phyloP scores from a whole-genome alignment of 2,888 invertebrate species.

The Deilephila porcellus region DNA sequence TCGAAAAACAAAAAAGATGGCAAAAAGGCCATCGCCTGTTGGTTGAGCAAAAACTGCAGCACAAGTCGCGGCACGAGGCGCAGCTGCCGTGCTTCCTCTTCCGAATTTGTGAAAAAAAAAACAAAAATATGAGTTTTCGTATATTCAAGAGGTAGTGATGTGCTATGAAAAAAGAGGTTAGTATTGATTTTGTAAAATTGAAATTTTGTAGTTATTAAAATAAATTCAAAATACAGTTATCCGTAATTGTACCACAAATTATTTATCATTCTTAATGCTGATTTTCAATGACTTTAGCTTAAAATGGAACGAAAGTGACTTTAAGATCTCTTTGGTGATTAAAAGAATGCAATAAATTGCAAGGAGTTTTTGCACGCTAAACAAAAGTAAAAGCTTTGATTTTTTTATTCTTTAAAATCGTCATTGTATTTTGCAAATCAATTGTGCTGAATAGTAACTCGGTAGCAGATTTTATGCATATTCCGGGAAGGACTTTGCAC shows the following conservation, averaged over 20 bases:
- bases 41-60: conserved; percentile 73
- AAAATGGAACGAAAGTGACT: not conserved
- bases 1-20: conserved; percentile 57
- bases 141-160: not conserved
- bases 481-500: conserved; percentile 75
- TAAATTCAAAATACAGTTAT: too few relatives aligned
- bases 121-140: conserved; percentile 40
- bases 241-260: too few relatives aligned
- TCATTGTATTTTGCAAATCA: conserved; percentile 23
- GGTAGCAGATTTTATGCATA: conserved; percentile 57
- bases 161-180: not conserved
- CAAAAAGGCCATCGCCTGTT: conserved; percentile 62
- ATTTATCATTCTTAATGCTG: too few relatives aligned
- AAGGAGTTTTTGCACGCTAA: conserved; percentile 33
- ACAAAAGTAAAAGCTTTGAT: conserved; percentile 35
- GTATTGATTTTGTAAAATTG: too few relatives aligned
- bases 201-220: too few relatives aligned
- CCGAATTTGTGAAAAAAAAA: conserved; percentile 66
- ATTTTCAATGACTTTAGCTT: not conserved
- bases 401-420: conserved; percentile 21
- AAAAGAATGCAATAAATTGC: conserved; percentile 31
- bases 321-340: conserved; percentile 35
- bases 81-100: conserved; percentile 82
- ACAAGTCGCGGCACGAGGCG: conserved; percentile 74
- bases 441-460: conserved; percentile 40